Evolutionary conservation across 2,797 vertebrate genomes (phyloP).

Genomic region (Sorex maritimensis): DNA sequence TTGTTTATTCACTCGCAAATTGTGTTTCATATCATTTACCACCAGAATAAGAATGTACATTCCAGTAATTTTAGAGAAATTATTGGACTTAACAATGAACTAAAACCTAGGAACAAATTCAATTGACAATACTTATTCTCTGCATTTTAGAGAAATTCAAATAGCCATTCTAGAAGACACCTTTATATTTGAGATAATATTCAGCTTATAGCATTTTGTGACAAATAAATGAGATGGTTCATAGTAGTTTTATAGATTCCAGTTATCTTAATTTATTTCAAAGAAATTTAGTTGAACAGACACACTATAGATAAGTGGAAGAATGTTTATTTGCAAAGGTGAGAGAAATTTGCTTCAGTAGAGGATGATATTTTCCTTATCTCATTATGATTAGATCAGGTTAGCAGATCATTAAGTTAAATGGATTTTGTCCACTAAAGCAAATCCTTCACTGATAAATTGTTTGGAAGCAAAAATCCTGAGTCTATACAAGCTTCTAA

Average conservation of each 20-base stretch:
- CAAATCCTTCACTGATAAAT: not conserved
- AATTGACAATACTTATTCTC: not conserved
- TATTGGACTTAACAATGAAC: not conserved
- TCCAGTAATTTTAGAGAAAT: not conserved
- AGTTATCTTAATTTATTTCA: conserved; percentile 20
- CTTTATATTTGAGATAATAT: conserved; percentile 40
- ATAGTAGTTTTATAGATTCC: not conserved
- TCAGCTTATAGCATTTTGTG: not conserved
- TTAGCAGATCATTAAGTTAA: not conserved
- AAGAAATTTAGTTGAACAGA: conserved; percentile 23
- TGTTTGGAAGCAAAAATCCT: not conserved
- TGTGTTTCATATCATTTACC: not conserved
- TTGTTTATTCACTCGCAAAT: not conserved
- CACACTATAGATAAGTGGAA: not conserved
- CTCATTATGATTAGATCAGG: conserved; percentile 4
- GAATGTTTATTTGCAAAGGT: conserved; percentile 11
- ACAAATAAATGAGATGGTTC: not conserved
- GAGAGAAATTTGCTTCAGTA: not conserved
- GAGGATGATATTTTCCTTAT: not conserved
- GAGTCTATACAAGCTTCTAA: not conserved
- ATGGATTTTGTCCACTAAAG: not conserved
- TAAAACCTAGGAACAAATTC: not conserved
- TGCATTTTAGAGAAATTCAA: not conserved
- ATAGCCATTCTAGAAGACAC: not conserved
- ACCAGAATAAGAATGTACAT: not conserved